phyloP scores from a whole-genome alignment of 2,797 vertebrate genomes.

The Poeciliopsis paucimaculata region DNA sequence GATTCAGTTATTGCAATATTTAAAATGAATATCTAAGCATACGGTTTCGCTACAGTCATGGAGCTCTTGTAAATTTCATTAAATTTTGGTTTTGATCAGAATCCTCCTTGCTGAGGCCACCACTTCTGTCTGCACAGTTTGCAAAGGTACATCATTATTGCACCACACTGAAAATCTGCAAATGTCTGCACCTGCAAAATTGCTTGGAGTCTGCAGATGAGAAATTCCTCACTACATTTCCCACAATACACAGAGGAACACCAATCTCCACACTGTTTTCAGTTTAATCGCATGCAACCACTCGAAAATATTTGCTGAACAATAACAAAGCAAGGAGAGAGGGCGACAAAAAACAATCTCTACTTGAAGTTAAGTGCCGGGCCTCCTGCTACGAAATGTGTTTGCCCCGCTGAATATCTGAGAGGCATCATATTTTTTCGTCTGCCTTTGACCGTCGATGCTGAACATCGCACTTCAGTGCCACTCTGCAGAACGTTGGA shows the following conservation, averaged over 20 bases:
- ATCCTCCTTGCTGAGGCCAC: neutral
- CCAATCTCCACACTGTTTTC: neutral
- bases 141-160: neutral
- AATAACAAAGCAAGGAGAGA: neutral
- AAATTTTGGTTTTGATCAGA: too few species aligned
- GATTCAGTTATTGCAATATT: neutral
- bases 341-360: too few species aligned
- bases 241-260: neutral
- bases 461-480: slow-evolving; percentile 60
- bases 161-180: neutral
- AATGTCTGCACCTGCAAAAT: neutral
- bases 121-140: neutral
- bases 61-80: neutral
- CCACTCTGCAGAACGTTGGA: slow-evolving; percentile 5
- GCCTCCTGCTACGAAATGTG: neutral
- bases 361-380: neutral
- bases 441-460: slow-evolving; percentile 35
- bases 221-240: neutral
- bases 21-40: neutral
- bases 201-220: neutral
- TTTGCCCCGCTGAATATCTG: neutral
- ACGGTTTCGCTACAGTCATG: neutral
- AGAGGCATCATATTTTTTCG: slow-evolving; percentile 6
- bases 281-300: neutral
- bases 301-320: neutral